Conservation (phyloP, 2,888 invertebrate species). For the Bibio marci region DNA sequence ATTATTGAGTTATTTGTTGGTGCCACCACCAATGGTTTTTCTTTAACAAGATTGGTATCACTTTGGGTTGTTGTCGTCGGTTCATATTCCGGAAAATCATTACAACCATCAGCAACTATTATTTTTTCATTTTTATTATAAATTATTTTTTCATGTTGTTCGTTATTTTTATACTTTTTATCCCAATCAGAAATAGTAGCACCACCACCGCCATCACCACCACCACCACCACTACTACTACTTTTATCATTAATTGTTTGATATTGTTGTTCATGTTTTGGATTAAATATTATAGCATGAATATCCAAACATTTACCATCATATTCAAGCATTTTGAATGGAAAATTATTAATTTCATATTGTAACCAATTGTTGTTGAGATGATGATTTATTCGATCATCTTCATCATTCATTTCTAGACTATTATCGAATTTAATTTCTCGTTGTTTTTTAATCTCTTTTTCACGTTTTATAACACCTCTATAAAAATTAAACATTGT, state of each 20-base stretch:
- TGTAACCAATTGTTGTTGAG: too few species aligned
- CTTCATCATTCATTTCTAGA: too few species aligned
- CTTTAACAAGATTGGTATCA: not conserved
- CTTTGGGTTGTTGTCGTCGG: not conserved
- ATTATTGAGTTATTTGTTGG: slow-evolving; percentile 15
- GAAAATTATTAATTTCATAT: not conserved
- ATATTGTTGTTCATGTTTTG: not conserved
- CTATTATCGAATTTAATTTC: too few species aligned
- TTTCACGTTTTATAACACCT: not conserved
- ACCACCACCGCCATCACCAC: not conserved
- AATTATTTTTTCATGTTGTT: too few species aligned
- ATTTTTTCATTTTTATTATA: too few species aligned
- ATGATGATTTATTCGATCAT: too few species aligned
- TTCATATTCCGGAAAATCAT: too few species aligned
- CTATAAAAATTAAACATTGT: not conserved
- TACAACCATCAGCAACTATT: too few species aligned
- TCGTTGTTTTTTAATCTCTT: not conserved
- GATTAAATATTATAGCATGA: slow-evolving; percentile 15
- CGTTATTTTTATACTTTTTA: too few species aligned
- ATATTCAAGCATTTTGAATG: slow-evolving; percentile 11
- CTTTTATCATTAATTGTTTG: not conserved
- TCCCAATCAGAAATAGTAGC: too few species aligned
- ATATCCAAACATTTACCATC: slow-evolving; percentile 17
- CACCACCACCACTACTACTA: not conserved
- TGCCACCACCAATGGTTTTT: too few species aligned